phyloP scores from a whole-genome alignment of 2,113 vertebrate species.

The Mionectes macconnelli region DNA sequence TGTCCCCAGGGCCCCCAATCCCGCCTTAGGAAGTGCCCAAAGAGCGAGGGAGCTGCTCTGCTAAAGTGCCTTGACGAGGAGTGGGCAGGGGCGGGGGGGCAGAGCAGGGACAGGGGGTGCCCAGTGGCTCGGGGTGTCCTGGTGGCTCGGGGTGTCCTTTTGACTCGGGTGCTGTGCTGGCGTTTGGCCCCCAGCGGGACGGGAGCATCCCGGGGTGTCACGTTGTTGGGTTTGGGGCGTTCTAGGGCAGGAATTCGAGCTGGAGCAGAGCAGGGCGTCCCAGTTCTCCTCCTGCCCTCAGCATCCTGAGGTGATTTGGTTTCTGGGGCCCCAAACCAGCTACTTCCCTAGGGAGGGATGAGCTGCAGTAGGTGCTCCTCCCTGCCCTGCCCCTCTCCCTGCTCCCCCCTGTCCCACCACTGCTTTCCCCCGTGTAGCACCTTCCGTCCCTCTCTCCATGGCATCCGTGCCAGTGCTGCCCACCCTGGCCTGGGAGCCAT shows the following conservation, averaged over 20 bases:
- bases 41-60: slow-evolving; percentile 63
- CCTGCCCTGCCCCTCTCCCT: neutral
- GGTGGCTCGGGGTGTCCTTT: neutral
- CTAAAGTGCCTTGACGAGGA: slow-evolving; percentile 60
- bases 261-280: neutral
- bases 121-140: neutral
- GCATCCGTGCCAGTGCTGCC: neutral
- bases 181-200: neutral
- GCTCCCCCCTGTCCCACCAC: neutral
- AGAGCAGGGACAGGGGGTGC: neutral
- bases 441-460: neutral
- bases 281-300: neutral
- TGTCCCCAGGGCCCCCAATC: neutral
- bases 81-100: neutral
- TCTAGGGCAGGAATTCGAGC: neutral
- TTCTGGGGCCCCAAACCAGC: neutral
- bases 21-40: slow-evolving; percentile 4
- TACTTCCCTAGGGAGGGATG: neutral
- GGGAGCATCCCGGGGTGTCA: neutral
- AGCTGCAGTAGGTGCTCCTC: neutral
- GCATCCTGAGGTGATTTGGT: neutral
- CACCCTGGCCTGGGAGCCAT: neutral
- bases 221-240: fast-evolving
- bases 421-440: neutral
- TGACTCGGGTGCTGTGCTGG: fast-evolving